These are phyloP conservation scores for Poecilia latipinna DNA, from an alignment of 2,113 vertebrate species.

Conservation along the genomic window DNA sequence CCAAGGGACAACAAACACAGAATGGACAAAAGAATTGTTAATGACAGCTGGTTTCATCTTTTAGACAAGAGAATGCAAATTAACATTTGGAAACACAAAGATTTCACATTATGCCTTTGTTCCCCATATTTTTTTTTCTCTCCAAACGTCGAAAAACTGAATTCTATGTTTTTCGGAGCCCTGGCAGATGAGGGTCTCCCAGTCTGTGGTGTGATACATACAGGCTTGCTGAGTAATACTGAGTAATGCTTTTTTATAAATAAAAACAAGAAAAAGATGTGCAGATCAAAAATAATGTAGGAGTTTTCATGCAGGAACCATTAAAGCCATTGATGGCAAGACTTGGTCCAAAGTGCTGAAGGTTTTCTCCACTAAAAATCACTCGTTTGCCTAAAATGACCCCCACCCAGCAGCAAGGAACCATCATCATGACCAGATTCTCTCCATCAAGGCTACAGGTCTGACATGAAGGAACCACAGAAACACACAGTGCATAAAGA, in stretches of 20 bases:
- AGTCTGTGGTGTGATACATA: conserved; percentile 4
- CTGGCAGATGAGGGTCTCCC: not conserved
- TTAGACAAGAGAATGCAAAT: not conserved
- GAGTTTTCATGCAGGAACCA: conserved; percentile 33
- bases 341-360: conserved; percentile 31
- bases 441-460: conserved; percentile 42
- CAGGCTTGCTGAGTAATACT: conserved; percentile 13
- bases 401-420: not conserved
- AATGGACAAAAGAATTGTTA: not conserved
- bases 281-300: conserved; percentile 21
- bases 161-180: not conserved
- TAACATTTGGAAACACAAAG: not conserved
- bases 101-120: not conserved
- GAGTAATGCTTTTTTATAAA: not conserved
- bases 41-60: not conserved
- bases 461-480: conserved; percentile 40
- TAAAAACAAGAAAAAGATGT: conserved; percentile 12
- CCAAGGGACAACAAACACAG: not conserved
- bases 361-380: not conserved
- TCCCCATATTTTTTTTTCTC: not conserved
- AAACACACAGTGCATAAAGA: conserved; percentile 34
- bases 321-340: conserved; percentile 52
- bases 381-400: not conserved
- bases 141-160: too few species aligned
- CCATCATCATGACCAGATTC: conserved; percentile 37